Base-by-base conservation (phyloP, 2,797 vertebrate genomes). In the Streptopelia turtur region DNA sequence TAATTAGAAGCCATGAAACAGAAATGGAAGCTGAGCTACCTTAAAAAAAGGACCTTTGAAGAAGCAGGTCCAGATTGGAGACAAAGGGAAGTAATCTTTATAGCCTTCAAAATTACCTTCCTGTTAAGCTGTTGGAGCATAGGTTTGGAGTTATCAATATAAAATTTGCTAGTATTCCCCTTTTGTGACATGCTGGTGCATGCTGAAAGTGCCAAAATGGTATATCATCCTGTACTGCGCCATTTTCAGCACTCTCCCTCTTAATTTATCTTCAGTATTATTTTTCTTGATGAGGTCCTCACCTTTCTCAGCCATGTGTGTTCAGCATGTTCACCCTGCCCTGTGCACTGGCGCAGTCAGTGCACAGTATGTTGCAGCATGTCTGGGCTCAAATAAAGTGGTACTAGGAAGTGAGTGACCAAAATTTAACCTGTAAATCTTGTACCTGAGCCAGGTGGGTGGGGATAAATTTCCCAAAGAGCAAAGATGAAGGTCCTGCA, bases 41-140 rank as follows among this genome's bases (percentile, higher is more conserved):
- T 87, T 92, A 49, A 59, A 84, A 74, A 89, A 68, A 35, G 41
- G 41, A 43, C 41, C 41, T 43, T 43, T 41, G 60, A 89, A 74
- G 39, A 74, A 94, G 23, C 21, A 57, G 49, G 39, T 74, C 15
- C 6, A 11, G 15, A 30, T 5, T 50, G 52, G 41, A 86, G 49
- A 75, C 56, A 16, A 27, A 72, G 23, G 23, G 33, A 72, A 45
- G 10, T 31, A 70, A 18, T 49, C 20, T 89, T 52, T 52, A 49
- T 56, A 69, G 33, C 45, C 35, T 70, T 70, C 39, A 80, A 61
- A 82, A 50, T 65, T n/a, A 41, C 8, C 33, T 60, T 78, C 31
- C 11, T 47, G 0, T 83, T 71, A 68, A 56, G 23, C 39, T 61
- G 13, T 31, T 75, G 17, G 88, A 43, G 63, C 37, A 13, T 37